Evolutionary conservation across 2,797 vertebrate genomes (phyloP), one percentile per base, ranked within the genome.

Genomic region (Pipistrellus nathusii): DNA sequence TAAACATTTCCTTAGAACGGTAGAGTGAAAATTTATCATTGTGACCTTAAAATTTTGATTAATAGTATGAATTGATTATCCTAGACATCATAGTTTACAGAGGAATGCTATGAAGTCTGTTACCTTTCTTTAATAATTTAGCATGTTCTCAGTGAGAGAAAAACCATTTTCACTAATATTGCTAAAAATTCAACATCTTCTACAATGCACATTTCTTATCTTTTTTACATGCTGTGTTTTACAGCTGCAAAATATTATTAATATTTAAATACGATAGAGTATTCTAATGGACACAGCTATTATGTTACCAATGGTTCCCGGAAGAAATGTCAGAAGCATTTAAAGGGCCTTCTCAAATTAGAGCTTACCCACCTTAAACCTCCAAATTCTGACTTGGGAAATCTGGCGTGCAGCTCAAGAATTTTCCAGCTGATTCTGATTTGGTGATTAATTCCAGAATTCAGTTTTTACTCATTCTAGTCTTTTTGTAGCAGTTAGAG

Each of bases 111-210:
- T 59, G 27, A 83, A 83, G 73, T 44, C 25, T 89, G 18, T 89
- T 75, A 41, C 23, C 30, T 18, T 73, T 69, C 32, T 11, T 25
- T 59, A 82, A 77, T 12, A 86, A 86, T 83, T 84, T 64, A 84
- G 76, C 27, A 69, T 59, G 11, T 81, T 95, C 41, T 80, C 77
- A 95, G 46, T 57, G 59, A 88, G 23, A 85, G 72, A 46, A 87
- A 93, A 91, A 82, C 44, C n/a, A 75, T 73, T 57, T 93, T 82
- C 53, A 92, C 77, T 71, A 23, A 53, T 68, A 90, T 17, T 62
- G 66, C 27, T 90, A 46, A 93, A 87, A 87, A 78, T 27, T 80
- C 81, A 88, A 73, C 46, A 81, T 78, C 13, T 82, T 46, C 27
- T 80, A 25, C n/a, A 80, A 46, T 23, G 20, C 62, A 27, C 21